Percentiles rank a stretch among this genome's conserved stretches.
phyloP scores from a whole-genome alignment of 2,888 invertebrate genomes.

The Piscicola geometra region DNA sequence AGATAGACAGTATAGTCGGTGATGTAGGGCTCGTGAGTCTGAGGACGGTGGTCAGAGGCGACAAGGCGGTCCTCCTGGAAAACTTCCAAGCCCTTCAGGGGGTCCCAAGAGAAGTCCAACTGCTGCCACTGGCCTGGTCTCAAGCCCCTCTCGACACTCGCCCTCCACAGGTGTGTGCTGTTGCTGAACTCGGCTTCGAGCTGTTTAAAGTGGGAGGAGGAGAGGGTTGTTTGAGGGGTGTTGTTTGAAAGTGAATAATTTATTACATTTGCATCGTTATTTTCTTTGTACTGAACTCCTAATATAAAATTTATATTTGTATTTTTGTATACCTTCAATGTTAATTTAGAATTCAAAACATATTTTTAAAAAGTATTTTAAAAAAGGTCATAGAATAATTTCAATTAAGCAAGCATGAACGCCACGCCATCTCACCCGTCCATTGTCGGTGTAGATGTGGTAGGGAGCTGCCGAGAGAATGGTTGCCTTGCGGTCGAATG shows the following conservation, averaged over 20 bases:
- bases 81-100: constrained; percentile 48
- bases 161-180: constrained; percentile 46
- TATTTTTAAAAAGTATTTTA: no score
- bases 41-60: constrained; percentile 31
- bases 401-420: no score
- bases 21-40: constrained; percentile 45
- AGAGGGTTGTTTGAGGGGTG: background rate
- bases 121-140: constrained; percentile 48
- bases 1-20: constrained; percentile 45
- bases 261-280: background rate
- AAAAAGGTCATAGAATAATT: no score
- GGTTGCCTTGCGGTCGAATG: constrained; percentile 45
- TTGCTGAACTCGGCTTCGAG: constrained; percentile 41
- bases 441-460: constrained; percentile 49
- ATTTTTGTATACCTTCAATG: no score
- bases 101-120: constrained; percentile 52
- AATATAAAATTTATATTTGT: no score
- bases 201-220: no score
- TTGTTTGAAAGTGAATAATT: no score
- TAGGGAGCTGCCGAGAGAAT: constrained; percentile 50
- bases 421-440: constrained; percentile 42
- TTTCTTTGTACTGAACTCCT: no score
- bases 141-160: constrained; percentile 44
- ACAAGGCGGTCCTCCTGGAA: constrained; percentile 47
- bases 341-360: no score